Conservation (phyloP, 1,140 invertebrate genomes). For the Phthorimaea operculella region DNA sequence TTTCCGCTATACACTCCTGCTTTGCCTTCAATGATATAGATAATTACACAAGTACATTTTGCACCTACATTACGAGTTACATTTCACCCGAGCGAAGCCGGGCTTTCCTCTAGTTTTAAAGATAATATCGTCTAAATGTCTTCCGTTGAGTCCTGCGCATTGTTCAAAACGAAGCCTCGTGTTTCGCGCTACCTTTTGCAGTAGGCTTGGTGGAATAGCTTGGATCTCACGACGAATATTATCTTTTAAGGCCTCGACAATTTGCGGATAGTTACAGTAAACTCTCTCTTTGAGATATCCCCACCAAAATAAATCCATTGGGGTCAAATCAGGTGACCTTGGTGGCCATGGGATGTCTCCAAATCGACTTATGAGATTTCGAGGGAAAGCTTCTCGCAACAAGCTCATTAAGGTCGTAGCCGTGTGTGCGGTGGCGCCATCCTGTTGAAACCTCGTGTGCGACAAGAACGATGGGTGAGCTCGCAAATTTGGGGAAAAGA, state of each 20-base stretch:
- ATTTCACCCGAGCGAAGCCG: too few relatives aligned
- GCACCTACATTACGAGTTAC: too few relatives aligned
- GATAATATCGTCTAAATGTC: neutral
- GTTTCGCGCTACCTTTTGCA: neutral
- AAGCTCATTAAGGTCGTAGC: constrained; percentile 18
- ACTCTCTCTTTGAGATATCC: neutral
- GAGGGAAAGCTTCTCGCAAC: constrained; percentile 27
- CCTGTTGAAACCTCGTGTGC: constrained; percentile 45
- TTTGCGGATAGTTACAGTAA: neutral
- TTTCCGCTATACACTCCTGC: too few relatives aligned
- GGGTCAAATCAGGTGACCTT: constrained; percentile 31
- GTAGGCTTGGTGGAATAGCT: neutral
- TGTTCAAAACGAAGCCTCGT: neutral
- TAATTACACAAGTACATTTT: too few relatives aligned
- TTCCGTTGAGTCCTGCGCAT: neutral
- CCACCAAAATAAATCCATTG: neutral
- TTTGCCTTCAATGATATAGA: too few relatives aligned
- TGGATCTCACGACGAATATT: neutral
- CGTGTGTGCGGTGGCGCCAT: constrained; percentile 52
- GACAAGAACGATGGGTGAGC: constrained; percentile 10
- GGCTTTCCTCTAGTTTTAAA: too few relatives aligned
- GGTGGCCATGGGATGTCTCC: constrained; percentile 50
- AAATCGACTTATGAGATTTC: constrained; percentile 24
- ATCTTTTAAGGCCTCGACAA: neutral
- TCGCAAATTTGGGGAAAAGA: constrained; percentile 17